phyloP scores from a whole-genome alignment of 2,797 vertebrate genomes.

The Balearica regulorum region DNA sequence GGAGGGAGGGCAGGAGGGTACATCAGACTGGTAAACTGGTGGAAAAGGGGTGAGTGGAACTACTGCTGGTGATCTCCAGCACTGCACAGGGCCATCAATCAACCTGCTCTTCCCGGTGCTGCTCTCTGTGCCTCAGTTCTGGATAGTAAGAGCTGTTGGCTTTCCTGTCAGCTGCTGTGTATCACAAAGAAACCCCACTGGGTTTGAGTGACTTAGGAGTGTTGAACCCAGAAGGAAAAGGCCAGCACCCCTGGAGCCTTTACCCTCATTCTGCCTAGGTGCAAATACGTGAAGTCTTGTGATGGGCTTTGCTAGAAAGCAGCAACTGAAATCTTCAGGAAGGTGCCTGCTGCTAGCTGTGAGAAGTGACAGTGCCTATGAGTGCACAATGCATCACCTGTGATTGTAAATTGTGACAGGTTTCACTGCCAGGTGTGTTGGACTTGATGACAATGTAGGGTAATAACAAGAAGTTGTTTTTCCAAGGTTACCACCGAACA shows the following conservation, averaged over 20 bases:
- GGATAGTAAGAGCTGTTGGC: neutral
- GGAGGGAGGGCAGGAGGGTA: neutral
- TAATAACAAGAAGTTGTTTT: neutral
- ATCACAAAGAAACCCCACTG: neutral
- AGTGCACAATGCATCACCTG: neutral
- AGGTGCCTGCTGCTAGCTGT: neutral
- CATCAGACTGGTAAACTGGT: neutral
- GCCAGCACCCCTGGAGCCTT: neutral
- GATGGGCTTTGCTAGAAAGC: constrained; percentile 13
- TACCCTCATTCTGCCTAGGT: neutral
- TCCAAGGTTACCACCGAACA: neutral
- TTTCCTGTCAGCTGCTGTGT: neutral
- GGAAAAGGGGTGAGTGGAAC: neutral
- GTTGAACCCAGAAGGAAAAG: neutral
- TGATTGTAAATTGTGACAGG: neutral
- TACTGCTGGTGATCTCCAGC: neutral
- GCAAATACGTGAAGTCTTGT: neutral
- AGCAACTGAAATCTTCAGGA: neutral
- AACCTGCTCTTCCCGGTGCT: neutral
- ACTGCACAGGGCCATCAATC: neutral
- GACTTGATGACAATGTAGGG: neutral
- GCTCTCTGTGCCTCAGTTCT: neutral
- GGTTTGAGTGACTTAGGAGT: neutral
- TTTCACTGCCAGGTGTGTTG: neutral
- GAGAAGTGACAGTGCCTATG: neutral